Percentiles rank a stretch among this genome's conserved stretches.
Evolutionary conservation across 1,140 invertebrate species (phyloP).

Genomic region (Neodiprion lecontei): DNA sequence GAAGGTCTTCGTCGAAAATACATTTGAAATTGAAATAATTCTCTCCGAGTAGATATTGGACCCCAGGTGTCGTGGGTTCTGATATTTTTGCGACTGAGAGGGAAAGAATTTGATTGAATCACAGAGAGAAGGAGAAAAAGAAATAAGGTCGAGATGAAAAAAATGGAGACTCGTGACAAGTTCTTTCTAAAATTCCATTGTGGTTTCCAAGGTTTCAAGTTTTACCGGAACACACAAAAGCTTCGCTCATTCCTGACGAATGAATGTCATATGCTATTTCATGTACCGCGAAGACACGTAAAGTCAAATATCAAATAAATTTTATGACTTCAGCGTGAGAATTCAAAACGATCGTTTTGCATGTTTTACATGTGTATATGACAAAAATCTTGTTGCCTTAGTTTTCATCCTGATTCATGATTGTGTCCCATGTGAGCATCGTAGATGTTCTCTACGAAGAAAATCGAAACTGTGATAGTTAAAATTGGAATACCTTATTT

Average conservation of each 20-base stretch:
- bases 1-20: neutral
- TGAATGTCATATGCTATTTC: neutral
- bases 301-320: neutral
- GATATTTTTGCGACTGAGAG: neutral
- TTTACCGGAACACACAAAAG: neutral
- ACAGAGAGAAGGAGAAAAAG: too few species aligned
- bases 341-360: too few species aligned
- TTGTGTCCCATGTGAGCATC: too few species aligned
- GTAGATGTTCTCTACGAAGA: neutral
- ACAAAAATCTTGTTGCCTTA: too few species aligned
- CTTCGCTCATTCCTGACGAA: neutral
- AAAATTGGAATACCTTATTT: neutral
- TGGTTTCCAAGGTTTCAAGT: neutral
- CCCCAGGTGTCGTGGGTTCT: neutral
- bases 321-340: too few species aligned
- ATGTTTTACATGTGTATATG: too few species aligned
- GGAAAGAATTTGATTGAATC: neutral
- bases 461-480: neutral
- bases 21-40: conserved; percentile 2
- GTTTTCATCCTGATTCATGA: too few species aligned
- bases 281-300: neutral
- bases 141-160: too few species aligned
- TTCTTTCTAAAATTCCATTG: neutral
- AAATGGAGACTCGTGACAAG: neutral
- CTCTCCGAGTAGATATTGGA: neutral